Conservation (phyloP, 2,888 invertebrate genomes). For the Drosophila meridionalis region DNA sequence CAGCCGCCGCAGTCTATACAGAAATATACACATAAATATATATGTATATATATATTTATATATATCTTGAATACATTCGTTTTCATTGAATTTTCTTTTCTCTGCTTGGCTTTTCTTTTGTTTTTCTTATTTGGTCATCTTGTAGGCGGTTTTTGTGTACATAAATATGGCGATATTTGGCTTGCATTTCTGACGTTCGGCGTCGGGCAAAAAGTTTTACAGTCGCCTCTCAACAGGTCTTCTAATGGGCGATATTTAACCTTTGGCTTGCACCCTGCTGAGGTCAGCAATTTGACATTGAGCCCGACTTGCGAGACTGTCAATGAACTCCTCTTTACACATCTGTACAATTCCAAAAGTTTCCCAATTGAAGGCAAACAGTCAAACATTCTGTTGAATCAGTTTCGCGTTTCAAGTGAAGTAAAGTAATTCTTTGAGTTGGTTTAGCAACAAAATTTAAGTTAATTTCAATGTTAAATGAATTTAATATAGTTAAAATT, state of each 20-base stretch:
- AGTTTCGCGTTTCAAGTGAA: not conserved
- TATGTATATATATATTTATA: not conserved
- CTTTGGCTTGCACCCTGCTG: slow-evolving; percentile 33
- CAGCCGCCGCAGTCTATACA: slow-evolving; percentile 5
- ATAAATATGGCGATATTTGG: slow-evolving; percentile 52
- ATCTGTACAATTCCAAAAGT: not conserved
- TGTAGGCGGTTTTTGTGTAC: slow-evolving; percentile 63
- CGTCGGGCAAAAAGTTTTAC: slow-evolving; percentile 27
- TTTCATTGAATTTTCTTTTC: slow-evolving; percentile 35
- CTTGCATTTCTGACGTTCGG: slow-evolving; percentile 42
- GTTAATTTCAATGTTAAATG: not conserved
- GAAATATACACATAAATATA: not conserved
- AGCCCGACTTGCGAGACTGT: slow-evolving; percentile 36
- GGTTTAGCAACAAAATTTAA: not conserved
- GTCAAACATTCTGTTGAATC: not conserved
- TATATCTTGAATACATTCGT: slow-evolving; percentile 30
- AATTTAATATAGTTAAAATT: not conserved
- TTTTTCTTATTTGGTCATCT: slow-evolving; percentile 30
- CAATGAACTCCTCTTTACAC: slow-evolving; percentile 40
- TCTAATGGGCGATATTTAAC: slow-evolving; percentile 30
- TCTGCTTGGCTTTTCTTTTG: slow-evolving; percentile 25
- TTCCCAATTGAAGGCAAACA: slow-evolving; percentile 1
- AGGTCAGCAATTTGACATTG: slow-evolving; percentile 75
- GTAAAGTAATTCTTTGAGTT: not conserved
- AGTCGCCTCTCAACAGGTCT: slow-evolving; percentile 66